Evolutionary conservation across 2,797 vertebrate species (phyloP).

Genomic region (Pagetopsis macropterus): DNA sequence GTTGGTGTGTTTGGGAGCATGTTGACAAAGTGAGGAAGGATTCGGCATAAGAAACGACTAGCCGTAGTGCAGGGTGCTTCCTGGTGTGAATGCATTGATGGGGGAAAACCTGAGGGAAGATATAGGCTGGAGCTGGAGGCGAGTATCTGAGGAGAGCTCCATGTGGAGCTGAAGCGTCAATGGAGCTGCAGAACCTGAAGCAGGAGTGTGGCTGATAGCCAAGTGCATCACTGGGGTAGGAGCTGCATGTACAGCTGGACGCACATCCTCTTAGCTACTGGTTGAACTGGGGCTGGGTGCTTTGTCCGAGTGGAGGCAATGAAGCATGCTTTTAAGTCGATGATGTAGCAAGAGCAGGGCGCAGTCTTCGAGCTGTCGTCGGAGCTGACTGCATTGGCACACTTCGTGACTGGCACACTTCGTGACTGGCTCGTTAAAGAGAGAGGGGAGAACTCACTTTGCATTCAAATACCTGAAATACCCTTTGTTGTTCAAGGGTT

Average conservation of each 20-base stretch:
- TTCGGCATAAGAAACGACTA: conserved; percentile 1
- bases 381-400: conserved; percentile 9
- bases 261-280: conserved; percentile 16
- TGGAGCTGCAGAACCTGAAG: conserved; percentile 1
- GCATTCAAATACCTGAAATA: not conserved
- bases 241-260: conserved; percentile 11
- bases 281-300: conserved; percentile 26
- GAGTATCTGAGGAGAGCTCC: not conserved
- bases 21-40: conserved; percentile 24
- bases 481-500: not conserved
- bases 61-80: conserved; percentile 16
- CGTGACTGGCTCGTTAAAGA: not conserved
- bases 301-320: conserved; percentile 4
- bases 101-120: not conserved
- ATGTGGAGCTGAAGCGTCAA: not conserved
- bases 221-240: not conserved
- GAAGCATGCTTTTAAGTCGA: conserved; percentile 27
- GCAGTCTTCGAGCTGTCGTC: conserved; percentile 8
- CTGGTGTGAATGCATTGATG: conserved; percentile 13
- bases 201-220: not conserved
- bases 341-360: conserved; percentile 16
- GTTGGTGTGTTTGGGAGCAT: conserved; percentile 26
- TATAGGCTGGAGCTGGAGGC: not conserved
- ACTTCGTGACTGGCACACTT: conserved; percentile 17
- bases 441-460: not conserved